Conservation (phyloP, 2,113 vertebrate genomes). For the Psittacara wagleri region DNA sequence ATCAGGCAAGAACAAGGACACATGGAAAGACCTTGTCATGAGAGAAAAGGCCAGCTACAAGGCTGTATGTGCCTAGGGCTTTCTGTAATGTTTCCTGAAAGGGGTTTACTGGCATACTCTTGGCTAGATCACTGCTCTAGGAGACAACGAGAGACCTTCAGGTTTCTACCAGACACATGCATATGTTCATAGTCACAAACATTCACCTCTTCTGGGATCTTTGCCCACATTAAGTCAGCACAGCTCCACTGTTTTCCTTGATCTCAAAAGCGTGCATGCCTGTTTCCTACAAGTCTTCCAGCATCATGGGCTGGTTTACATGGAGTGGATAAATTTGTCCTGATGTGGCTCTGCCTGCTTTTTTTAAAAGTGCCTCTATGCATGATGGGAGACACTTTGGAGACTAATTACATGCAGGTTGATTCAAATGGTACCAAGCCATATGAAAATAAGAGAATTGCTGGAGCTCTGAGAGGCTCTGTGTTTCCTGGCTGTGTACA, state of each 20-base stretch:
- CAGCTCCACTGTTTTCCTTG: background rate
- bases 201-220: background rate
- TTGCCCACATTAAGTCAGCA: background rate
- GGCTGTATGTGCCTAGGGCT: background rate
- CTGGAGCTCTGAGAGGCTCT: slow-evolving; percentile 39
- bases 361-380: background rate
- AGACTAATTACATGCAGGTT: background rate
- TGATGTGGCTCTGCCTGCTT: background rate
- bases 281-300: background rate
- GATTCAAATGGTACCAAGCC: slow-evolving; percentile 13
- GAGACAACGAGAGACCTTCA: rapidly evolving
- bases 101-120: background rate
- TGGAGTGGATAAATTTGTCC: background rate
- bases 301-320: background rate
- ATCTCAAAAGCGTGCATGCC: background rate
- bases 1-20: background rate
- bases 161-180: background rate
- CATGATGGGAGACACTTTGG: background rate
- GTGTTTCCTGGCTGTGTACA: slow-evolving; percentile 33
- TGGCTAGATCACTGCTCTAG: background rate
- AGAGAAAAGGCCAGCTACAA: background rate
- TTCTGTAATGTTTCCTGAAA: background rate
- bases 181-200: background rate
- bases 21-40: slow-evolving; percentile 6
- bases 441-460: background rate